Evolutionary conservation across 1,140 invertebrate genomes (phyloP).

Genomic region (Hyposmocoma kahamanoa): DNA sequence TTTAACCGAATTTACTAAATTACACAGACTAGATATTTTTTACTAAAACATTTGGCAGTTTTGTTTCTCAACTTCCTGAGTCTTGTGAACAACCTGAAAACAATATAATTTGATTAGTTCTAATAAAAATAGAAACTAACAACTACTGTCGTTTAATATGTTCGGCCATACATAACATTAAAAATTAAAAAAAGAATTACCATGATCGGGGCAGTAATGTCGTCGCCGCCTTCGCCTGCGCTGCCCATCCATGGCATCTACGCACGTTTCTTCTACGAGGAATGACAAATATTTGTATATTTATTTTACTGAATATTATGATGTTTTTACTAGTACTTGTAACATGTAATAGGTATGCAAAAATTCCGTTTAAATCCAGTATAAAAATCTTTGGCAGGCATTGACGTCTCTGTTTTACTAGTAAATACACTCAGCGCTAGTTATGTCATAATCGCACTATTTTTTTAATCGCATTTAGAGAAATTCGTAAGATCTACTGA

Average conservation of each 20-base stretch:
- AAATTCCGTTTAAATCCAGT: no score
- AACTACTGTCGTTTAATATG: background rate
- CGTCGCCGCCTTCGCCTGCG: constrained; percentile 48
- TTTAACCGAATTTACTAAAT: constrained; percentile 64
- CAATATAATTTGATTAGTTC: no score
- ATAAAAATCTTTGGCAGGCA: no score
- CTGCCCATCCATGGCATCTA: constrained; percentile 57
- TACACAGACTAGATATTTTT: constrained; percentile 59
- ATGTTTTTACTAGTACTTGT: no score
- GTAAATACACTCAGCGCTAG: no score
- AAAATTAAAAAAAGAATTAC: constrained; percentile 19
- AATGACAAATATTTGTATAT: no score
- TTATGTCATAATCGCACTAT: no score
- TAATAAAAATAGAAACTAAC: background rate
- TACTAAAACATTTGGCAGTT: constrained; percentile 53
- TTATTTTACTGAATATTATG: no score
- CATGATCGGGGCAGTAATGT: constrained; percentile 64
- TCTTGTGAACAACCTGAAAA: constrained; percentile 66
- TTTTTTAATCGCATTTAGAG: no score
- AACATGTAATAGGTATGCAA: no score
- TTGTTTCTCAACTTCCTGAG: constrained; percentile 64
- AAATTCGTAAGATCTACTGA: no score
- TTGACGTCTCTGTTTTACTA: no score
- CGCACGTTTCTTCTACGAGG: constrained; percentile 64
- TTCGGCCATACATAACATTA: background rate